Conservation (phyloP, 2,888 invertebrate genomes). For the Mythimna lalbum region DNA sequence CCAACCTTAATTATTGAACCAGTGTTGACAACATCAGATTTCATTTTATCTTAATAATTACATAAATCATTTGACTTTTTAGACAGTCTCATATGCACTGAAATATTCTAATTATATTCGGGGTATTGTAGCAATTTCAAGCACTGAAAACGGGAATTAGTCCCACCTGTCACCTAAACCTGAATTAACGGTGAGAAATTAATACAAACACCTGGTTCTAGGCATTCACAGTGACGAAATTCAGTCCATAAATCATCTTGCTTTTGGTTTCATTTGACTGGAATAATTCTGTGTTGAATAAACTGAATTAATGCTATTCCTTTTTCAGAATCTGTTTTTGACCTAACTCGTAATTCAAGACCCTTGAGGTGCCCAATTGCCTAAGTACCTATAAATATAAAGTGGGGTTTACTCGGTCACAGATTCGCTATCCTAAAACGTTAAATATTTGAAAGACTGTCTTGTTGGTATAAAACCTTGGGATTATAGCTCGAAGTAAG, state of each 20-base stretch:
- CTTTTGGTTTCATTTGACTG: slow-evolving; percentile 1
- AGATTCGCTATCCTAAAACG: neutral
- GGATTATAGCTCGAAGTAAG: slow-evolving; percentile 4
- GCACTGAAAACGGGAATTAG: slow-evolving; percentile 23
- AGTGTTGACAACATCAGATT: too few relatives aligned
- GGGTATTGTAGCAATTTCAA: neutral
- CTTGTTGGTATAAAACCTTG: neutral
- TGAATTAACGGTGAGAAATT: slow-evolving; percentile 14
- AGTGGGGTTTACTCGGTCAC: neutral
- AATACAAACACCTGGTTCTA: slow-evolving; percentile 31
- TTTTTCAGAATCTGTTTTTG: slow-evolving; percentile 1
- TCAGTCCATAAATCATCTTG: slow-evolving; percentile 15
- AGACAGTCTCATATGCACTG: too few relatives aligned
- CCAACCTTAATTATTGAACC: too few relatives aligned
- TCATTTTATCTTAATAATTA: too few relatives aligned
- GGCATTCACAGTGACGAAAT: slow-evolving; percentile 12
- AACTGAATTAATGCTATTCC: too few relatives aligned
- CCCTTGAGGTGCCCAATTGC: neutral
- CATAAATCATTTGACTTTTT: too few relatives aligned
- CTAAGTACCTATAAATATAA: slow-evolving; percentile 20
- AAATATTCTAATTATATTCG: neutral
- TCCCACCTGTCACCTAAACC: slow-evolving; percentile 28
- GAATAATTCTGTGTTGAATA: neutral
- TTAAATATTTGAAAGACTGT: neutral
- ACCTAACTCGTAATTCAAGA: neutral